Conservation (phyloP, 2,113 vertebrate species). For the Bungarus multicinctus region DNA sequence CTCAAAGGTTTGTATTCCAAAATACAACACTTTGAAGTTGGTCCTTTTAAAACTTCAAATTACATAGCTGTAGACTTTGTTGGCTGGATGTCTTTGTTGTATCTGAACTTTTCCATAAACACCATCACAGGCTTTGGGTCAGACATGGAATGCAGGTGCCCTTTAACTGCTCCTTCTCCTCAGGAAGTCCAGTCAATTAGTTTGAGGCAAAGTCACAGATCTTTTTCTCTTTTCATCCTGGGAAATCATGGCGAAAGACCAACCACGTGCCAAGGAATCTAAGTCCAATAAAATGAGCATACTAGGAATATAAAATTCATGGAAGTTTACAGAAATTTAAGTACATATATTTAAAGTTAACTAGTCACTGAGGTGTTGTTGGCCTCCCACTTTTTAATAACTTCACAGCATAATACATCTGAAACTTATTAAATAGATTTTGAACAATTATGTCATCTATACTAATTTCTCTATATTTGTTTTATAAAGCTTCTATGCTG, state of each 20-base stretch:
- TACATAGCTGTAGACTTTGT: constrained; percentile 71
- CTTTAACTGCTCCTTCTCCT: constrained; percentile 75
- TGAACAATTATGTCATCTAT: neutral
- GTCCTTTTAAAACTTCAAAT: constrained; percentile 46
- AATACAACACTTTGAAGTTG: constrained; percentile 56
- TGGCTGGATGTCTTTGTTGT: constrained; percentile 61
- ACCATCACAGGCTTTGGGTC: constrained; percentile 69
- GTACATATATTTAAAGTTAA: neutral
- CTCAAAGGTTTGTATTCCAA: constrained; percentile 42
- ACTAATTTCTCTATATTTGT: neutral
- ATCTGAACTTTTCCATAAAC: constrained; percentile 80
- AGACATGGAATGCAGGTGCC: constrained; percentile 74
- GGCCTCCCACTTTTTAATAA: neutral
- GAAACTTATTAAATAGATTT: neutral
- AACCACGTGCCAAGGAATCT: constrained; percentile 15
- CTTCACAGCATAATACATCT: neutral
- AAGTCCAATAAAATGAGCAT: neutral
- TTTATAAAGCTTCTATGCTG: neutral
- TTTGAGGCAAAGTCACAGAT: constrained; percentile 55
- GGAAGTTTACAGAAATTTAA: neutral
- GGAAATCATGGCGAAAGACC: constrained; percentile 43
- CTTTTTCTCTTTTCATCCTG: constrained; percentile 57
- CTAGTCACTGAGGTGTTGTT: neutral
- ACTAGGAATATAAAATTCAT: constrained; percentile 28
- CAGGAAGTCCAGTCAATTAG: constrained; percentile 73